phyloP scores from a whole-genome alignment of 2,888 invertebrate species.

The Hypercompe scribonia region DNA sequence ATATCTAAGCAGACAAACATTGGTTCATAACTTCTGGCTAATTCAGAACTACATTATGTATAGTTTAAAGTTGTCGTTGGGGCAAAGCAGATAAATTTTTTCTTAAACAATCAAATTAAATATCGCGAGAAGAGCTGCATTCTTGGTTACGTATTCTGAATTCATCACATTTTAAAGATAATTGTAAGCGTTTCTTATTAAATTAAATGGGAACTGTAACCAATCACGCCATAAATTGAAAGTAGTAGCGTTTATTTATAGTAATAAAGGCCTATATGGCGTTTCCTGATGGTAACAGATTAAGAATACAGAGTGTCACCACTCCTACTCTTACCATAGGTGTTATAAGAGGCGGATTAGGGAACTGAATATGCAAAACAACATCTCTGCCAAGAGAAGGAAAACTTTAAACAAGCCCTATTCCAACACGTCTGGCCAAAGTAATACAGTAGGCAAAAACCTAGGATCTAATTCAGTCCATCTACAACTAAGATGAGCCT shows the following conservation, averaged over 20 bases:
- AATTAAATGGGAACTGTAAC: not conserved
- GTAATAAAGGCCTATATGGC: not conserved
- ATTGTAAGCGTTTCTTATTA: not conserved
- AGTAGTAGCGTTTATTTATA: not conserved
- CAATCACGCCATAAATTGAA: not conserved
- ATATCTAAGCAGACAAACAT: not conserved
- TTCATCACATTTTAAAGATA: not conserved
- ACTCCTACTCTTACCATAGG: too few species aligned
- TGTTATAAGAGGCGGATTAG: too few species aligned
- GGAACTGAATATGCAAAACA: too few species aligned
- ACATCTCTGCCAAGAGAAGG: too few species aligned
- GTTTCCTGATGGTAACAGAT: too few species aligned
- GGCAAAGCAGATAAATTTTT: not conserved
- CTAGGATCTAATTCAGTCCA: not conserved
- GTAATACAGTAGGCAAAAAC: too few species aligned
- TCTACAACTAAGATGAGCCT: not conserved
- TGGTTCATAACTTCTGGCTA: not conserved
- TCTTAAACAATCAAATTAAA: not conserved
- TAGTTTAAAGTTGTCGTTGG: not conserved
- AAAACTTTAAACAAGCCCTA: too few species aligned
- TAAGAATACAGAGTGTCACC: too few species aligned
- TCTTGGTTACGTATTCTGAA: not conserved
- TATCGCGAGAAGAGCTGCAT: not conserved
- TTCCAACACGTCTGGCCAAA: too few species aligned
- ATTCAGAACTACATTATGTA: not conserved